Evolutionary conservation across 2,797 vertebrate species (phyloP), one percentile per base, ranked within the genome.

Genomic region (Garrulus glandarius): DNA sequence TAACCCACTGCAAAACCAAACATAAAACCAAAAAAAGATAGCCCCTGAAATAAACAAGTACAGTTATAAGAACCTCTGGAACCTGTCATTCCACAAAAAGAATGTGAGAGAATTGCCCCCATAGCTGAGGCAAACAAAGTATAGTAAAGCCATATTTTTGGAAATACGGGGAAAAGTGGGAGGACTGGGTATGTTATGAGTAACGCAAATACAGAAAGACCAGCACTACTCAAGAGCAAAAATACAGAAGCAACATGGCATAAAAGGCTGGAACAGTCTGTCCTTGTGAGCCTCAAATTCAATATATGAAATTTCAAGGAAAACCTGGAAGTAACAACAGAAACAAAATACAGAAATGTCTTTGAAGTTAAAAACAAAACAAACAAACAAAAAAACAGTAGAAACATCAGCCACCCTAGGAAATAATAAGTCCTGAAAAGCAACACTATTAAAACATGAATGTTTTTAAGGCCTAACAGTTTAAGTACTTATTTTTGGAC

Each of bases 171-270:
- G 18, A 87, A 81, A 59, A 26, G 18, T 27, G 15, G 29, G 52
- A 55, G 30, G 32, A 47, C 39, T 32, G 8, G 3, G 23, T 63
- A 23, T 64, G 23, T 47, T 65, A 34, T 0, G 0, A 47, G 26
- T 44, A 29, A 78, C 44, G 90, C 56, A 56, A 64, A 72, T 4
- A 63, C 11, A 59, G 47, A 34, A 71, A 85, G 39, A 74, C 4
- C 22, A 67, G 29, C 53, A 27, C 29, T 36, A 63, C 17, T 23
- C 17, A 36, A 23, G 11, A 78, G 11, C 13, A 37, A 82, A 78
- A 78, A 82, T 8, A 71, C 12, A 63, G n/a, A 79, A 20, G 10
- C 15, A 85, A 85, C 26, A 22, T 1, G 2, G n/a, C 39, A 8
- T n/a, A 57, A 81, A 30, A 89, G 19, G 30, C 59, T 81, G 39